Evolutionary conservation across 1,140 invertebrate genomes (phyloP), one percentile per base, ranked within the genome.

Genomic region (Lethrus apterus): DNA sequence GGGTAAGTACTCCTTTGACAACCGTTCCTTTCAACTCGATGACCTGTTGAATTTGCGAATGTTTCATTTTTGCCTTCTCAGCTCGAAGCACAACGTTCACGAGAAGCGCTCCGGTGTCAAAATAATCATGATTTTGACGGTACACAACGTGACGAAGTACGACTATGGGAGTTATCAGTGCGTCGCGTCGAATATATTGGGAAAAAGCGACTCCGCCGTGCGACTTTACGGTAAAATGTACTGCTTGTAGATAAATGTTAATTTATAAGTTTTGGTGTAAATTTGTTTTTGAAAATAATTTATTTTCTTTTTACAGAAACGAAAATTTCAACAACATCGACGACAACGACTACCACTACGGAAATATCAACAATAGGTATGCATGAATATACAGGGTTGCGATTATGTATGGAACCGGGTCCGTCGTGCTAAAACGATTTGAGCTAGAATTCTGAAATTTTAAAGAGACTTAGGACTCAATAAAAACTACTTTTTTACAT

Each of bases 141-240:
- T 89, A 56, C 70, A 69, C 15, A 70, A 77, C 46, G 77, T 86
- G 49, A 70, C 71, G 17, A 66, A 72, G 46, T 66, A 69, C 29
- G 84, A 87, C 64, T 72, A 78, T 30, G 83, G 84, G 1, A 75
- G 76, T 11, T 89, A 86, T 67, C 80, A 74, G 26, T 87, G 86
- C 62, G 75, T 83, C 2, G 79, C 84, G 2, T 76, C 76, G 9
- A 87, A 86, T 51, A 76, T 76, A 4, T 73, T 86, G 57, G 84
- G 86, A 1, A 79, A 72, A 56, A 76, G 82, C 9, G 76, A 80
- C 48, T 78, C 78, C 18, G 78, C 72, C 10, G 73, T 86, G 53
- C 66, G 80, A 45, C 64, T 87, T 26, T 82, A 81, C 64, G 78
- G 84, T 86, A 69, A 75, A n/a, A 26, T 7, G n/a, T 26, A 26